These are phyloP conservation scores for Onychostoma macrolepis DNA, from an alignment of 2,113 vertebrate species.

Conservation along the genomic window DNA sequence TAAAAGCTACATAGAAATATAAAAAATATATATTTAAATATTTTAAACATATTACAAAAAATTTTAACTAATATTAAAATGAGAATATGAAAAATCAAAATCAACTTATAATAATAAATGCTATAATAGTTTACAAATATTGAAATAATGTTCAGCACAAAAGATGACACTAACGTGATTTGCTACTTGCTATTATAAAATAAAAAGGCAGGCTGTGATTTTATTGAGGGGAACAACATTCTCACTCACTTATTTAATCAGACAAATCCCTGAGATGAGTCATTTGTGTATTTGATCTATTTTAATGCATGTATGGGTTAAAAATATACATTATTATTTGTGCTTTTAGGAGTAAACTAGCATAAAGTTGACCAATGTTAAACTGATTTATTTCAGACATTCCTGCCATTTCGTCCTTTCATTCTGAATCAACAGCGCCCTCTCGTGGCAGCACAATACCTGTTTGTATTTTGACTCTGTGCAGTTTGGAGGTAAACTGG, in stretches of 20 bases:
- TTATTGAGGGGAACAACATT: too few relatives aligned
- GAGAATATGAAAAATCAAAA: neutral
- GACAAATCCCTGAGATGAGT: neutral
- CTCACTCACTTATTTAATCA: too few relatives aligned
- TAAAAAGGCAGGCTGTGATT: too few relatives aligned
- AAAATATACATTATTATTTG: neutral
- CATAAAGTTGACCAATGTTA: neutral
- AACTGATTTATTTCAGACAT: neutral
- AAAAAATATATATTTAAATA: too few relatives aligned
- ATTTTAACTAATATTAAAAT: too few relatives aligned
- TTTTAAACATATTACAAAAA: too few relatives aligned
- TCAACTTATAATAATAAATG: neutral
- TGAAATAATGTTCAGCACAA: too few relatives aligned
- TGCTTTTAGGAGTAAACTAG: neutral
- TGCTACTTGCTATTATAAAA: too few relatives aligned
- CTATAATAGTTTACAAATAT: neutral
- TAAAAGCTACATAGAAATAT: too few relatives aligned
- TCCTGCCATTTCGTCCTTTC: neutral
- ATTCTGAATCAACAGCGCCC: conserved; percentile 1
- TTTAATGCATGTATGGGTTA: neutral
- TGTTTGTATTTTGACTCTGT: conserved; percentile 99
- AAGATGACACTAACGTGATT: too few relatives aligned
- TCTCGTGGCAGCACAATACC: conserved; percentile 72
- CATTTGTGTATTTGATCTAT: neutral
- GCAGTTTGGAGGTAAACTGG: conserved; percentile 96